Evolutionary conservation across 2,888 invertebrate species (phyloP).

Genomic region (Keiferia lycopersicella): DNA sequence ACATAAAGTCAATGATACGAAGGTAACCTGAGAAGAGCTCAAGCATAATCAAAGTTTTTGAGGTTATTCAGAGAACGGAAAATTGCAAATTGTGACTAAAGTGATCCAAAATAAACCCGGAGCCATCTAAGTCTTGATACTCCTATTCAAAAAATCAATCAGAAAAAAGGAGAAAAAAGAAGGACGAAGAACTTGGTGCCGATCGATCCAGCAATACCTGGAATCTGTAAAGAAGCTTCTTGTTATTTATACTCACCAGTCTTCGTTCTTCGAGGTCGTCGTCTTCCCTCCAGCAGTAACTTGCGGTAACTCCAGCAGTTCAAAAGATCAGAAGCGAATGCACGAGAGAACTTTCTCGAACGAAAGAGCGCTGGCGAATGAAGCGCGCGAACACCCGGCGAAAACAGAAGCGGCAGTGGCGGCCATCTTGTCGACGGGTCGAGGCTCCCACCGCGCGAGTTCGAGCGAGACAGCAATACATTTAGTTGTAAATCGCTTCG

Average conservation of each 20-base stretch:
- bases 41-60: no score
- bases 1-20: no score
- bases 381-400: constrained; percentile 33
- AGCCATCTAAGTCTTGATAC: no score
- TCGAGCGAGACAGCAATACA: constrained; percentile 48
- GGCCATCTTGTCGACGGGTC: constrained; percentile 66
- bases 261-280: constrained; percentile 9
- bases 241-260: constrained; percentile 15
- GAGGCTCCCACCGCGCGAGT: constrained; percentile 45
- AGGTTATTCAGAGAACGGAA: no score
- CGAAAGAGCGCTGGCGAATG: constrained; percentile 47
- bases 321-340: constrained; percentile 32
- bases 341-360: constrained; percentile 48
- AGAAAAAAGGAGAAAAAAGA: background rate
- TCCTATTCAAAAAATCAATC: background rate
- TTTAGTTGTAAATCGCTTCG: constrained; percentile 16
- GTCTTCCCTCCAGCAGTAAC: constrained; percentile 17
- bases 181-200: no score
- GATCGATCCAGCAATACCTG: background rate
- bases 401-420: constrained; percentile 30
- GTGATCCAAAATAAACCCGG: no score
- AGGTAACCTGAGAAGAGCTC: no score
- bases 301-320: constrained; percentile 19
- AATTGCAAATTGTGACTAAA: no score
- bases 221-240: background rate